These are phyloP conservation scores for Lucilia sericata DNA, from an alignment of 1,140 invertebrate species.

Conservation along the genomic window DNA sequence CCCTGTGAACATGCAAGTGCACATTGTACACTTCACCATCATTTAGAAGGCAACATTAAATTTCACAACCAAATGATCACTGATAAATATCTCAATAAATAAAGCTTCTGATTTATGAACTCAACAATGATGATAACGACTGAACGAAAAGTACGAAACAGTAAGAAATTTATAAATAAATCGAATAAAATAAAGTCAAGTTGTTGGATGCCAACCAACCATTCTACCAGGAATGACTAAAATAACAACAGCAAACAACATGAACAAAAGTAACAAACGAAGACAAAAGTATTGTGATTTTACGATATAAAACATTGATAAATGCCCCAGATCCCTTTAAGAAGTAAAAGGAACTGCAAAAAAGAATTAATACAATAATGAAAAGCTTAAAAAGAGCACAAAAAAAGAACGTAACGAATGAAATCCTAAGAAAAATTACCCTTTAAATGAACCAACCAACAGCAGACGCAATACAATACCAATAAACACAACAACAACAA, in stretches of 20 bases:
- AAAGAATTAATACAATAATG: not conserved
- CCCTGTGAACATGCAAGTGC: not conserved
- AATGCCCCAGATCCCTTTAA: slow-evolving; percentile 21
- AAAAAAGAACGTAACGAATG: slow-evolving; percentile 1
- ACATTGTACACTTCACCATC: not conserved
- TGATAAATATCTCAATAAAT: slow-evolving; percentile 40
- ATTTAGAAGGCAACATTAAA: slow-evolving; percentile 9
- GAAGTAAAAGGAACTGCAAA: not conserved
- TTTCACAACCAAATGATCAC: slow-evolving; percentile 30
- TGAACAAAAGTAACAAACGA: not conserved
- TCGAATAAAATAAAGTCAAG: slow-evolving; percentile 19
- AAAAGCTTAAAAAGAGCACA: not conserved
- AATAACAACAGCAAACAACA: not conserved
- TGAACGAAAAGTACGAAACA: not conserved
- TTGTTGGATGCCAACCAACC: not conserved
- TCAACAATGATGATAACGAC: slow-evolving; percentile 23
- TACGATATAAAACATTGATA: slow-evolving; percentile 19
- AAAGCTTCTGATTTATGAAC: slow-evolving; percentile 39
- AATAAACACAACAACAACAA: not conserved
- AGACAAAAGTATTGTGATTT: slow-evolving; percentile 30
- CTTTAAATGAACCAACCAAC: not conserved
- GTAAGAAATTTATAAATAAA: not conserved
- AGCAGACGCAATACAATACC: not conserved
- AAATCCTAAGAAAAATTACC: slow-evolving; percentile 27
- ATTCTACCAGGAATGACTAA: too few relatives aligned